phyloP scores from a whole-genome alignment of 2,888 invertebrate species.

The Agrilus mali region DNA sequence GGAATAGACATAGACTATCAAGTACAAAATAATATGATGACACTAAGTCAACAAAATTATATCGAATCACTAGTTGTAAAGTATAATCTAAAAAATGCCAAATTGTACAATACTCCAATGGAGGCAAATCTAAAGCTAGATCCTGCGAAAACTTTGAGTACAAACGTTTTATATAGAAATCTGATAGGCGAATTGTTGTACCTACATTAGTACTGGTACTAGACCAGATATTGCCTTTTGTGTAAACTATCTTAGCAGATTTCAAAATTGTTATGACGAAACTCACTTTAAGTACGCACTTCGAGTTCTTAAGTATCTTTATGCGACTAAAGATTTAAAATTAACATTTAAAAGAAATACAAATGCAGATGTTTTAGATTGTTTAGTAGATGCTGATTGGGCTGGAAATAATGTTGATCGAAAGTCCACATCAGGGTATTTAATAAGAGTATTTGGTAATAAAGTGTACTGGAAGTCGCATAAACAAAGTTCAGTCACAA shows the following conservation, averaged over 20 bases:
- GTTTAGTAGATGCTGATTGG: conserved; percentile 24
- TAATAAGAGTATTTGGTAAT: conserved; percentile 24
- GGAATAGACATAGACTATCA: conserved; percentile 18
- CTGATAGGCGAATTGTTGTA: conserved; percentile 13
- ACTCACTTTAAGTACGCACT: conserved; percentile 19
- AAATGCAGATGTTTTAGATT: conserved; percentile 9
- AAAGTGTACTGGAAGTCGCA: conserved; percentile 22
- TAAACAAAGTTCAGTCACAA: conserved; percentile 22
- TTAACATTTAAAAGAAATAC: conserved; percentile 12
- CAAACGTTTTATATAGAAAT: conserved; percentile 18
- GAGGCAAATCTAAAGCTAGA: conserved; percentile 16
- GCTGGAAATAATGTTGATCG: conserved; percentile 19
- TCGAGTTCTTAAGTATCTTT: conserved; percentile 21
- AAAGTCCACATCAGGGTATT: conserved; percentile 19
- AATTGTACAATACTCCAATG: conserved; percentile 21
- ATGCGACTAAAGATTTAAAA: conserved; percentile 17
- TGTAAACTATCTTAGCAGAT: conserved; percentile 25
- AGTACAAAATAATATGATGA: conserved; percentile 10
- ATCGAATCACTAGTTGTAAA: conserved; percentile 13
- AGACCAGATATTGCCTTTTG: conserved; percentile 21
- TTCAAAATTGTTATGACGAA: conserved; percentile 23
- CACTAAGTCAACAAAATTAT: conserved; percentile 18
- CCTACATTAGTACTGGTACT: conserved; percentile 23
- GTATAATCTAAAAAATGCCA: conserved; percentile 17
- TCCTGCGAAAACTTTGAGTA: not conserved